Evolutionary conservation across 1,140 invertebrate species (phyloP).

Genomic region (Drosophila ananassae): DNA sequence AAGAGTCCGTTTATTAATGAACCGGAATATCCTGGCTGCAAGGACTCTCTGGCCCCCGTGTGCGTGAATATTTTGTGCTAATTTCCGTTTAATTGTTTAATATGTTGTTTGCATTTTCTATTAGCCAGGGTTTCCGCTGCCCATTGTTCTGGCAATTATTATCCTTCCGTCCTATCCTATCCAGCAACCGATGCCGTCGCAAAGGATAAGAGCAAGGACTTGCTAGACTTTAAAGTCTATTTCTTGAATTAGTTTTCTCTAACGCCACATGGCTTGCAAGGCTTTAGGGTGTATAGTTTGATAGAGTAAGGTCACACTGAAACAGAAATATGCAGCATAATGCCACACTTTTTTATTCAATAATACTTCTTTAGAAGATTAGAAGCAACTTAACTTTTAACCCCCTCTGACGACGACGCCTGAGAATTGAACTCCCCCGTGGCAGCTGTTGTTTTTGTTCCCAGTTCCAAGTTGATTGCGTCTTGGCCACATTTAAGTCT

Average conservation of each 20-base stretch:
- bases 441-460: constrained; percentile 20
- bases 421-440: constrained; percentile 9
- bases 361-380: neutral
- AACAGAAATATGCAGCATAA: neutral
- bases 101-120: constrained; percentile 79
- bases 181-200: neutral
- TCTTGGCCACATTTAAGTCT: constrained; percentile 25
- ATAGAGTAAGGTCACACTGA: no score
- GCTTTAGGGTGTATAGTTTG: no score
- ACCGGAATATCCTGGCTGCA: constrained; percentile 23
- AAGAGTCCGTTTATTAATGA: constrained; percentile 64
- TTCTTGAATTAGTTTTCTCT: no score
- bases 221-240: neutral
- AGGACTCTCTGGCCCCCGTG: neutral
- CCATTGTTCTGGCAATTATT: constrained; percentile 71
- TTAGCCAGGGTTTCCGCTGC: constrained; percentile 63
- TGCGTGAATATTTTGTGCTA: constrained; percentile 70
- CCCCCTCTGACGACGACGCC: neutral
- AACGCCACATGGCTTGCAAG: no score
- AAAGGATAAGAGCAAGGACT: neutral
- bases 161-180: constrained; percentile 4
- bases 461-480: constrained; percentile 8
- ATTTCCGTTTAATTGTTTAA: constrained; percentile 83
- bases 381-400: neutral
- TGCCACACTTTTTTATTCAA: neutral